Conservation (phyloP, 2,888 invertebrate genomes). For the Orgyia antiqua region DNA sequence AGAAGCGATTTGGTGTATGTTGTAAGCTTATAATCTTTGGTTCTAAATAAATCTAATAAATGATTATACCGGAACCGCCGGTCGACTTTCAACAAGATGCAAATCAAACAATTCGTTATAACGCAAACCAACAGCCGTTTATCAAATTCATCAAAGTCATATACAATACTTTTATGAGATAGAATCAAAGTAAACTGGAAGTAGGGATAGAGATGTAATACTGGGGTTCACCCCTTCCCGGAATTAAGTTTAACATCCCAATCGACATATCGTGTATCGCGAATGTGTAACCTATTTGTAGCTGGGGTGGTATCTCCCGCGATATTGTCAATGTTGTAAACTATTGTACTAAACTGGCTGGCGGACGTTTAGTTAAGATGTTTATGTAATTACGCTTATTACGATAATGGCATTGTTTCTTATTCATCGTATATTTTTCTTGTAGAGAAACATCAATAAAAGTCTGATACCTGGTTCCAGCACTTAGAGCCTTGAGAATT, state of each 20-base stretch:
- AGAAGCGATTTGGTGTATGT: too few relatives aligned
- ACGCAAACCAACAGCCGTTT: not conserved
- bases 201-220: conserved; percentile 51
- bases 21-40: too few relatives aligned
- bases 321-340: conserved; percentile 40
- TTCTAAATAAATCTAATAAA: too few relatives aligned
- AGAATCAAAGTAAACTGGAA: conserved; percentile 53
- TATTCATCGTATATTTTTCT: too few relatives aligned
- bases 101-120: too few relatives aligned
- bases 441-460: too few relatives aligned
- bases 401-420: too few relatives aligned
- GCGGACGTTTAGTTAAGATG: conserved; percentile 2
- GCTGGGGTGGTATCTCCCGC: conserved; percentile 40
- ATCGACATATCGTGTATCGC: conserved; percentile 67
- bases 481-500: too few relatives aligned
- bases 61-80: too few relatives aligned
- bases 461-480: too few relatives aligned
- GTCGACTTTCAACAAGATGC: too few relatives aligned
- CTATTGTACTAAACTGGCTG: conserved; percentile 9
- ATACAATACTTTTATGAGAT: conserved; percentile 14
- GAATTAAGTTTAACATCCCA: conserved; percentile 75
- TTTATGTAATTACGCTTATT: too few relatives aligned
- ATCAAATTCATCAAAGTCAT: conserved; percentile 6
- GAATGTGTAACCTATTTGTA: conserved; percentile 59
- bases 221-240: conserved; percentile 60